Percentiles rank a stretch among this genome's conserved stretches.
phyloP scores from a whole-genome alignment of 2,113 vertebrate species.

The Lepus timidus region DNA sequence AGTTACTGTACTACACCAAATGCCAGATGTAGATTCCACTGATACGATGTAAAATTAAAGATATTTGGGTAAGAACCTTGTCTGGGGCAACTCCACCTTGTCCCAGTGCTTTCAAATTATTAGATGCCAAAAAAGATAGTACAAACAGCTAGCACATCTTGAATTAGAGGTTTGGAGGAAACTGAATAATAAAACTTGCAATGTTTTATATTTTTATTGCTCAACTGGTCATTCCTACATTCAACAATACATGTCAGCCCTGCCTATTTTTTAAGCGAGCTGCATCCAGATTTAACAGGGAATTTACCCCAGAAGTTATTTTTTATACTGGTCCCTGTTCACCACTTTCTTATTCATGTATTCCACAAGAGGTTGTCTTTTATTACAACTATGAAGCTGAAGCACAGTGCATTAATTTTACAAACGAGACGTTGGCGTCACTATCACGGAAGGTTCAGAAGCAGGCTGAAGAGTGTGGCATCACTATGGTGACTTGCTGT shows the following conservation, averaged over 20 bases:
- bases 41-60: background rate
- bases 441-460: conserved; percentile 59
- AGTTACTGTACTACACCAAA: background rate
- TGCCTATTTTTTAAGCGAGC: conserved; percentile 54
- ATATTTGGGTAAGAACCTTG: background rate
- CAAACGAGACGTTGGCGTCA: conserved; percentile 70
- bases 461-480: background rate
- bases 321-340: background rate
- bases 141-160: background rate
- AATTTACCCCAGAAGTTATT: background rate
- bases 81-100: background rate
- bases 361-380: conserved; percentile 50
- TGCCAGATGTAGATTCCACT: background rate
- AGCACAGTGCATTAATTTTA: conserved; percentile 58
- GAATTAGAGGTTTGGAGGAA: conserved; percentile 12
- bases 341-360: conserved; percentile 40
- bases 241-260: background rate
- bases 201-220: background rate
- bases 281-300: background rate
- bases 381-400: conserved; percentile 56
- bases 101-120: background rate
- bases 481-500: conserved; percentile 54
- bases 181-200: conserved; percentile 12
- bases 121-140: background rate
- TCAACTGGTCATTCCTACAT: background rate